Conservation (phyloP, 2,113 vertebrate genomes). For the Varanus komodoensis region DNA sequence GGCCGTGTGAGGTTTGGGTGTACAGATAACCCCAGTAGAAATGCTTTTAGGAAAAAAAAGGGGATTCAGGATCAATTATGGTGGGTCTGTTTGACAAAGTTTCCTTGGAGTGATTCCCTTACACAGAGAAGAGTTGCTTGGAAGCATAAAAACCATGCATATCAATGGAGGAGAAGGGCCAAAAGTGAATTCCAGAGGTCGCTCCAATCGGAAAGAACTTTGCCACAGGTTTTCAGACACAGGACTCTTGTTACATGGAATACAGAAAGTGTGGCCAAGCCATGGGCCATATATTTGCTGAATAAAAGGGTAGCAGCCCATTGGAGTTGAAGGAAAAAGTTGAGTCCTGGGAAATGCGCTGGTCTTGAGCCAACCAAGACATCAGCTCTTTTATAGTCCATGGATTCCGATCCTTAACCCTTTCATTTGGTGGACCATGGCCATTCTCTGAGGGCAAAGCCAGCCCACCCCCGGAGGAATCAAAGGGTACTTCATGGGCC, state of each 20-base stretch:
- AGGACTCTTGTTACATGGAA: neutral
- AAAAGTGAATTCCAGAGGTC: neutral
- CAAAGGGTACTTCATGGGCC: too few relatives aligned
- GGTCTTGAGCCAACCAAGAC: neutral
- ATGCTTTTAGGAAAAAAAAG: neutral
- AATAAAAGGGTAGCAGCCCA: neutral
- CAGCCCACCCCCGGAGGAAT: too few relatives aligned
- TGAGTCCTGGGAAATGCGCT: neutral
- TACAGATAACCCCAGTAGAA: neutral
- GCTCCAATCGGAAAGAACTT: neutral
- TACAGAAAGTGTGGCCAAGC: neutral
- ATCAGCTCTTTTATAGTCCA: neutral
- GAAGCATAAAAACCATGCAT: neutral
- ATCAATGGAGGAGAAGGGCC: neutral
- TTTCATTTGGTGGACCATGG: neutral
- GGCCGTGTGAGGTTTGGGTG: neutral
- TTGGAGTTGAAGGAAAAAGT: neutral
- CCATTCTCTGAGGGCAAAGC: neutral
- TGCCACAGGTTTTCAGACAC: too few relatives aligned
- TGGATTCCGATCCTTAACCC: neutral
- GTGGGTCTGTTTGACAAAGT: neutral
- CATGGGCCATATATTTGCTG: neutral
- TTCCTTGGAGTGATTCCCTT: slow-evolving; percentile 18
- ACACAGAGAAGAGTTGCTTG: neutral
- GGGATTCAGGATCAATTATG: neutral